A percentile compares a stretch with the other conserved stretches of the same genome.
These are phyloP conservation scores for Drosophila triauraria DNA, from an alignment of 1,140 invertebrate genomes.

Conservation along the genomic window DNA sequence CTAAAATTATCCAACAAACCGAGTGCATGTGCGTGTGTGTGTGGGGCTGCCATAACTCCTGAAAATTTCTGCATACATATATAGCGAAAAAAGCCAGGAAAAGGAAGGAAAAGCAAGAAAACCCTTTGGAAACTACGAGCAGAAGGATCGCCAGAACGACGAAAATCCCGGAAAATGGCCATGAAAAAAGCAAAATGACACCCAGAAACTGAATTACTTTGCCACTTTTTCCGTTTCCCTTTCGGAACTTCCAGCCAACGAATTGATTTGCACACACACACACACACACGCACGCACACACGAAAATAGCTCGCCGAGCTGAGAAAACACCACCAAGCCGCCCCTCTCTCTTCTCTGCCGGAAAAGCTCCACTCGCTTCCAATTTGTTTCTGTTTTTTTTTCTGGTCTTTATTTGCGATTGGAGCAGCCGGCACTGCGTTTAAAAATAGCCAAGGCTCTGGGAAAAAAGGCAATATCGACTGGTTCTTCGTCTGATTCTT, in stretches of 20 bases:
- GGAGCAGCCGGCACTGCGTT: slow-evolving; percentile 18
- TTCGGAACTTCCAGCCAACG: slow-evolving; percentile 11
- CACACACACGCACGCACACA: slow-evolving; percentile 21
- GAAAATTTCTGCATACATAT: slow-evolving; percentile 24
- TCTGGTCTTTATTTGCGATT: background rate
- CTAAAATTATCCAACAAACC: slow-evolving; percentile 1
- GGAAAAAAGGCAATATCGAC: slow-evolving; percentile 3
- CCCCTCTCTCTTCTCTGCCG: background rate
- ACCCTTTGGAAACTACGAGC: slow-evolving; percentile 8
- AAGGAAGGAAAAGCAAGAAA: background rate
- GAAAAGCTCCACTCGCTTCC: slow-evolving; percentile 5
- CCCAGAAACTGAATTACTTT: slow-evolving; percentile 24
- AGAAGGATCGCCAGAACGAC: background rate
- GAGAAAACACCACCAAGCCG: slow-evolving; percentile 16
- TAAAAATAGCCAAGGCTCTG: slow-evolving; percentile 46
- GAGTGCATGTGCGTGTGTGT: slow-evolving; percentile 44
- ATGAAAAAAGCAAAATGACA: slow-evolving; percentile 24
- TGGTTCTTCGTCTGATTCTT: slow-evolving; percentile 6
- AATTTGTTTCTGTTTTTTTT: background rate
- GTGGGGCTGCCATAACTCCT: slow-evolving; percentile 41
- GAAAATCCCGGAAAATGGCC: slow-evolving; percentile 19
- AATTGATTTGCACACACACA: slow-evolving; percentile 30
- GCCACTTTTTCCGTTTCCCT: slow-evolving; percentile 2
- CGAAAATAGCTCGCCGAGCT: slow-evolving; percentile 14
- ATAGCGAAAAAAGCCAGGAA: slow-evolving; percentile 1